These are phyloP conservation scores for Neotragus moschatus DNA, from an alignment of 2,113 vertebrate species.

Conservation along the genomic window DNA sequence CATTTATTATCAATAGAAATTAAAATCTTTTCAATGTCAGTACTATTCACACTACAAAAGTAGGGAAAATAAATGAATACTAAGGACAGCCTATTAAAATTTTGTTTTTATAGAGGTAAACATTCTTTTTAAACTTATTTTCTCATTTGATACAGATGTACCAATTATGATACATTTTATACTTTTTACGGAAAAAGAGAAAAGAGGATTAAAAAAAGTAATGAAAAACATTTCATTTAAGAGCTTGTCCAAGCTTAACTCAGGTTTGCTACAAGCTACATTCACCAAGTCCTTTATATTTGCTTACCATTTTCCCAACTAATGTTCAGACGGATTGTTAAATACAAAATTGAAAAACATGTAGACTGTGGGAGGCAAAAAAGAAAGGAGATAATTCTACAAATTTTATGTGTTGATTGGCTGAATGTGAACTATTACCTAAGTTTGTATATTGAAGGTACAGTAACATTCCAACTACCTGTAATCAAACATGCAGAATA, in stretches of 20 bases:
- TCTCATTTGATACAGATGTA: background rate
- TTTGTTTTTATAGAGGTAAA: background rate
- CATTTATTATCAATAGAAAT: constrained; percentile 42
- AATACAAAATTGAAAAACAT: background rate
- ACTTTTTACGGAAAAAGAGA: background rate
- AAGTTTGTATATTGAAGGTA: background rate
- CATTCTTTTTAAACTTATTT: background rate
- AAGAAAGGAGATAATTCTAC: background rate
- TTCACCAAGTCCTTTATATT: background rate
- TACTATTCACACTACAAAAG: background rate
- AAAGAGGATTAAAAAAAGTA: background rate
- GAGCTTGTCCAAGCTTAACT: background rate
- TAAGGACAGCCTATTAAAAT: background rate
- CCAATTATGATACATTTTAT: background rate
- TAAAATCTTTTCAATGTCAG: constrained; percentile 34
- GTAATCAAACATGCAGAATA: background rate
- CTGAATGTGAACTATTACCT: background rate
- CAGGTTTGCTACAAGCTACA: background rate
- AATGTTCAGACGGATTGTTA: background rate
- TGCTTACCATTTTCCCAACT: background rate
- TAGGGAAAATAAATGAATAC: background rate
- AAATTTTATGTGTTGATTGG: background rate
- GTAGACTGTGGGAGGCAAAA: background rate
- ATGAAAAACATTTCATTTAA: background rate
- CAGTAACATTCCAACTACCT: background rate